Evolutionary conservation across 2,113 vertebrate genomes (phyloP), one percentile per base, ranked within the genome.

Genomic region (Echinops telfairi): DNA sequence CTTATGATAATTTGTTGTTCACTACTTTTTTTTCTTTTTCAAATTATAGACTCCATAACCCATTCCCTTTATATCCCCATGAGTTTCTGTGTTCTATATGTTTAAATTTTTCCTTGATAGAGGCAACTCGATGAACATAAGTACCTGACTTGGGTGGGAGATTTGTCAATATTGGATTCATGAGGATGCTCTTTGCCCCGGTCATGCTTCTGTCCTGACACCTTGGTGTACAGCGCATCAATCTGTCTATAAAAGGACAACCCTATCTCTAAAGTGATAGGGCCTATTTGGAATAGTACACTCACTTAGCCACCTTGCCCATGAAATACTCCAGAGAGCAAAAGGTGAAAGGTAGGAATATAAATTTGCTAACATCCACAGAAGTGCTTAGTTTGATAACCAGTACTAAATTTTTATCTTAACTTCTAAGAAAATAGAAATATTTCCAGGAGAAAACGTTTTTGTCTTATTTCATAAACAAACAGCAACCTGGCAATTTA

Each of bases 301-400:
- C 62, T 64, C 86, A 82, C 83, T 86, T 93, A 94, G 89, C 38
- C 85, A 90, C 92, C 60, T 86, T 91, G 92, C 73, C 88, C 78
- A 80, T 91, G 95, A 96, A 94, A 95, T 95, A 94, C 3, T 77
- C 38, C 11, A 66, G 64, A 53, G 53, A 87, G 58, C 23, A 89
- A 85, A 36, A 93, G 96, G 93, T 95, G 88, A 95, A 68, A 83
- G 43, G 66, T 40, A 86, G 31, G 20, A 20, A 17, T 76, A 91
- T 96, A 97, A 90, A 97, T 97, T 92, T 96, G 86, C 92, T 87
- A 76, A 82, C 92, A 36, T 62, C 4, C 62, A 88, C 36, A 68
- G 75, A 89, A 94, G 53, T 86, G 27, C 23, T 95, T 23, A 53
- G 29, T 79, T 85, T 91, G 40, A 25, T 70, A 60, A 86, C 27